Conservation (phyloP, 2,888 invertebrate species). For the Macrophya alboannulata region DNA sequence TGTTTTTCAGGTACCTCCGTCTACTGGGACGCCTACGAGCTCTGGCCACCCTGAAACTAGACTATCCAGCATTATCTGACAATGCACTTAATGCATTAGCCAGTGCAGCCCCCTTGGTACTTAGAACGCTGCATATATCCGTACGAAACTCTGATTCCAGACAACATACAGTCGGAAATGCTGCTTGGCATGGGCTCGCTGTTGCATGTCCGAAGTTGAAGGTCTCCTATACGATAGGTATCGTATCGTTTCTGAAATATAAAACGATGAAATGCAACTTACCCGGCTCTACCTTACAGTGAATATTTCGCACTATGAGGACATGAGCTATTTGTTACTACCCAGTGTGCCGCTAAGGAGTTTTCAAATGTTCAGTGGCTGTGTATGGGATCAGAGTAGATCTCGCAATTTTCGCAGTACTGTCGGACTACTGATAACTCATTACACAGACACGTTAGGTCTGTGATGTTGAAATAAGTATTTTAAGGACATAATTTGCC, state of each 20-base stretch:
- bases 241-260: not conserved
- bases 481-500: not conserved
- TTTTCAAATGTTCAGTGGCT: conserved; percentile 79
- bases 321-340: conserved; percentile 79
- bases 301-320: conserved; percentile 80
- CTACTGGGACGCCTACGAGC: conserved; percentile 77
- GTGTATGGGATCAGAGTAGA: conserved; percentile 80
- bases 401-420: conserved; percentile 80
- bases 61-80: conserved; percentile 80
- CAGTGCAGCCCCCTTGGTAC: conserved; percentile 74
- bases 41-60: conserved; percentile 78
- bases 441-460: conserved; percentile 80
- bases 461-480: conserved; percentile 13
- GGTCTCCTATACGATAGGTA: conserved; percentile 78
- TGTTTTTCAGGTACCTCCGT: conserved; percentile 71
- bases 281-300: conserved; percentile 68
- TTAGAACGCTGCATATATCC: conserved; percentile 78
- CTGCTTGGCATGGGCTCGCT: conserved; percentile 78
- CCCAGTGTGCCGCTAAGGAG: conserved; percentile 80
- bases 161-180: conserved; percentile 77
- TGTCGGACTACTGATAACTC: conserved; percentile 76
- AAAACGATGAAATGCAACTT: not conserved
- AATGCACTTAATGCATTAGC: conserved; percentile 78
- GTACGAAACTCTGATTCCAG: conserved; percentile 79
- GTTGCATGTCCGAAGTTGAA: conserved; percentile 78